A percentile compares a stretch with the other conserved stretches of the same genome.
phyloP scores from a whole-genome alignment of 1,140 invertebrate genomes.

The Lordiphosa collinella region DNA sequence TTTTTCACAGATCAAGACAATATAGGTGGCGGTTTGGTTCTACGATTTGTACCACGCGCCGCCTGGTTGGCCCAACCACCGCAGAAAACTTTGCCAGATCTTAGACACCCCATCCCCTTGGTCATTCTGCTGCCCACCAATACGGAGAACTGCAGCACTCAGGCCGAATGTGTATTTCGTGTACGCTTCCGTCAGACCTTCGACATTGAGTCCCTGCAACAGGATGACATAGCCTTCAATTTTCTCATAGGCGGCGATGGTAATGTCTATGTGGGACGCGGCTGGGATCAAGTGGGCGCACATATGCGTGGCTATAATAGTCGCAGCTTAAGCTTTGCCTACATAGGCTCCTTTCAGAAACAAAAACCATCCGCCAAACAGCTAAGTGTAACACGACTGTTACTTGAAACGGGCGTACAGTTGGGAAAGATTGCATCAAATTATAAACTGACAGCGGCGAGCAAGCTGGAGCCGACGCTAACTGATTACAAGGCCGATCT shows the following conservation, averaged over 20 bases:
- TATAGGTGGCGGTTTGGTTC: slow-evolving; percentile 50
- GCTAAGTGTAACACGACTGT: slow-evolving; percentile 81
- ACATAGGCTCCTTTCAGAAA: slow-evolving; percentile 82
- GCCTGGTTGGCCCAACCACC: slow-evolving; percentile 85
- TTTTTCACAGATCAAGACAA: slow-evolving; percentile 48
- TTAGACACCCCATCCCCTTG: slow-evolving; percentile 80
- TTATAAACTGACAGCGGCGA: slow-evolving; percentile 83
- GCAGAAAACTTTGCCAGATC: slow-evolving; percentile 60
- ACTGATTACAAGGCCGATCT: slow-evolving; percentile 84
- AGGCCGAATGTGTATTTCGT: slow-evolving; percentile 80
- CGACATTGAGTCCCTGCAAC: slow-evolving; percentile 85
- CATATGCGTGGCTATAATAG: slow-evolving; percentile 83
- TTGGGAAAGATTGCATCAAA: slow-evolving; percentile 81
- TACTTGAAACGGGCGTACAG: slow-evolving; percentile 82
- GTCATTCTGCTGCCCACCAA: slow-evolving; percentile 82
- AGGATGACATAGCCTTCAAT: slow-evolving; percentile 83
- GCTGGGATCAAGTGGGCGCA: slow-evolving; percentile 82
- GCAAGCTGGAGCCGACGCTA: slow-evolving; percentile 82
- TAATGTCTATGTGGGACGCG: slow-evolving; percentile 84
- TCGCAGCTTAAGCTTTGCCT: slow-evolving; percentile 82
- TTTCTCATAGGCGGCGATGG: slow-evolving; percentile 86
- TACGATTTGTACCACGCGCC: slow-evolving; percentile 77
- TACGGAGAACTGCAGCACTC: slow-evolving; percentile 80
- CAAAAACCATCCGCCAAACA: slow-evolving; percentile 81
- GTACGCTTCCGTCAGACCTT: slow-evolving; percentile 85